Evolutionary conservation across 2,888 invertebrate species (phyloP).

Genomic region (Apamea epomidion): DNA sequence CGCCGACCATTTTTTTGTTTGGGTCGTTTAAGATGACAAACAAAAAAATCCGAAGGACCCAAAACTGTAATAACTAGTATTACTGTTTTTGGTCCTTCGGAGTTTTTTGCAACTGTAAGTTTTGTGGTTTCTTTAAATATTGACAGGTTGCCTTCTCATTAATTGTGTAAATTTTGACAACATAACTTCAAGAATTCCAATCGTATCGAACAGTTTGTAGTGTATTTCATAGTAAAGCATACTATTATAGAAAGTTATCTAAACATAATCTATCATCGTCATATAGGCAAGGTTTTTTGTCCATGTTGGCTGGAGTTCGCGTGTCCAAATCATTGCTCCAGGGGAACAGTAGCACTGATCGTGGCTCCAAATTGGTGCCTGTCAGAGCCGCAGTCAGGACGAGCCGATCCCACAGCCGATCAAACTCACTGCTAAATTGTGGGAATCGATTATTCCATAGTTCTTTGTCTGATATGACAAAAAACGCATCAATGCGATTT

Average conservation of each 20-base stretch:
- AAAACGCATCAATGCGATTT: constrained; percentile 49
- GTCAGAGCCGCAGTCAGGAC: constrained; percentile 74
- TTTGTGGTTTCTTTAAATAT: neutral
- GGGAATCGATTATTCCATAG: constrained; percentile 79
- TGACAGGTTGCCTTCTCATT: no score
- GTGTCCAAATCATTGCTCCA: constrained; percentile 78
- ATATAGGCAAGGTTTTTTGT: constrained; percentile 23
- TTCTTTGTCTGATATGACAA: constrained; percentile 55
- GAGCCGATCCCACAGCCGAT: constrained; percentile 70
- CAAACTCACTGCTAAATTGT: constrained; percentile 75
- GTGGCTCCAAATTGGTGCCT: constrained; percentile 80
- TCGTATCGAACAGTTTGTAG: neutral
- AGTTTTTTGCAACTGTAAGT: neutral
- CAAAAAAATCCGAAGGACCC: neutral
- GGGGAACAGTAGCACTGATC: constrained; percentile 81
- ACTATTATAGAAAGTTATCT: neutral
- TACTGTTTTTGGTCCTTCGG: neutral
- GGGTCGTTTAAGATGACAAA: neutral
- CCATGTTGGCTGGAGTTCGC: constrained; percentile 68
- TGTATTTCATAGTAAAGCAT: neutral
- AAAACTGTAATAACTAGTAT: neutral
- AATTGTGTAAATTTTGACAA: neutral
- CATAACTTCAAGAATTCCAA: neutral
- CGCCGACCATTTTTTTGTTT: neutral
- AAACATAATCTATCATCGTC: constrained; percentile 18